Evolutionary conservation across 92 coral and sea anemone genomes (phyloP).

Genomic region (Micromussa lordhowensis): DNA sequence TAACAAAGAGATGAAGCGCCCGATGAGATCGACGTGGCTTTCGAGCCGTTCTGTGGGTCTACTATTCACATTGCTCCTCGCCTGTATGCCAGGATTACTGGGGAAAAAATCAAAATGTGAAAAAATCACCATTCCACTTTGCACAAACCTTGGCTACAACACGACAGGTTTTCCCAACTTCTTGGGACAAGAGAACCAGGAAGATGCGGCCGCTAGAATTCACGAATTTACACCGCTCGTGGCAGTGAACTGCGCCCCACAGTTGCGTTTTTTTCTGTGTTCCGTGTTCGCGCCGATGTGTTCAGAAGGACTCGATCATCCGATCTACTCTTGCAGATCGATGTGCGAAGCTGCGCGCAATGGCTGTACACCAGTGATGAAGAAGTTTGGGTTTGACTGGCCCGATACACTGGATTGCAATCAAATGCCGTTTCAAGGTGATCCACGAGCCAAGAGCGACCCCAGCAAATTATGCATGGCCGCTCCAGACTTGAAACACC

Average conservation of each 20-base stretch:
- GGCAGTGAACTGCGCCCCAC: constrained; percentile 82
- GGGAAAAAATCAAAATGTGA: constrained; percentile 75
- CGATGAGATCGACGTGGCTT: constrained; percentile 9
- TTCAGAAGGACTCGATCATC: constrained; percentile 71
- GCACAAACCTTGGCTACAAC: constrained; percentile 90
- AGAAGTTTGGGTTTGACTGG: constrained; percentile 94
- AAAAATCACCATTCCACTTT: constrained; percentile 80
- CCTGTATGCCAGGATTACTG: constrained; percentile 20
- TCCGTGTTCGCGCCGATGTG: constrained; percentile 97
- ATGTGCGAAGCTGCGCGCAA: constrained; percentile 89
- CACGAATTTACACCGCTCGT: constrained; percentile 89
- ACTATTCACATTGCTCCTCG: constrained; percentile 15
- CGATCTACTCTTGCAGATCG: constrained; percentile 86
- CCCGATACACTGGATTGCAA: constrained; percentile 88
- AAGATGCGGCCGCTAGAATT: constrained; percentile 77
- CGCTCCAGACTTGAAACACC: constrained; percentile 69
- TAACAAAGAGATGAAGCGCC: constrained; percentile 31
- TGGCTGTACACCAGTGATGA: constrained; percentile 87
- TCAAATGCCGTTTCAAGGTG: constrained; percentile 72
- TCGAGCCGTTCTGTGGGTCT: constrained; percentile 21
- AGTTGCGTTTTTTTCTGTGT: constrained; percentile 85
- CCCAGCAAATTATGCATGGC: constrained; percentile 79
- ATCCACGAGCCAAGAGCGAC: constrained; percentile 76
- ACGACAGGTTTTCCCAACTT: constrained; percentile 91
- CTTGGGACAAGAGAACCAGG: constrained; percentile 85